Evolutionary conservation across 1,140 invertebrate species (phyloP).

Genomic region (Lucilia cuprina): DNA sequence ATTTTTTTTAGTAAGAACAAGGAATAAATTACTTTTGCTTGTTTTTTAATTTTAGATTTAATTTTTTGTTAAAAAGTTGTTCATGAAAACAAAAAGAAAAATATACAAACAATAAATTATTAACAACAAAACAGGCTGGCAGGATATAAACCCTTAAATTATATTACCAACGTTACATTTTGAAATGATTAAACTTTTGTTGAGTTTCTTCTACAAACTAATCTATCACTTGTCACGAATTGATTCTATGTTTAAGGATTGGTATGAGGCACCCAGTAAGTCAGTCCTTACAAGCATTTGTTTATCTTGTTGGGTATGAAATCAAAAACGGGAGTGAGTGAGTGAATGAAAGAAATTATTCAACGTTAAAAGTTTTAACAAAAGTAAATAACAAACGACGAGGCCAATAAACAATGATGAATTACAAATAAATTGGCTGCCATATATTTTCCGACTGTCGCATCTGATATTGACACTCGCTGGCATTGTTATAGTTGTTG

Average conservation of each 20-base stretch:
- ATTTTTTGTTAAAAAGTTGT: not conserved
- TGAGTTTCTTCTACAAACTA: not conserved
- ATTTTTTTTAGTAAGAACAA: not conserved
- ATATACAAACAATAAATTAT: not conserved
- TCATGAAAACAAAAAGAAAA: not conserved
- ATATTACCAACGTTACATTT: not conserved
- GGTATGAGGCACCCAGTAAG: not conserved
- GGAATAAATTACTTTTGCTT: too few relatives aligned
- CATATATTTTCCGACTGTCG: constrained; percentile 1
- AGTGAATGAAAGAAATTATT: constrained; percentile 1
- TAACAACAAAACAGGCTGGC: not conserved
- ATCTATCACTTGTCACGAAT: constrained; percentile 1
- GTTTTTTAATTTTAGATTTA: not conserved
- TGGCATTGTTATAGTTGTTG: not conserved
- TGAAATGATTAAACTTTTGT: constrained; percentile 15
- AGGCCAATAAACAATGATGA: constrained; percentile 1
- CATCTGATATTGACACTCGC: not conserved
- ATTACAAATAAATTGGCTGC: constrained; percentile 7
- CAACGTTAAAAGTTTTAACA: constrained; percentile 13
- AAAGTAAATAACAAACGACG: not conserved
- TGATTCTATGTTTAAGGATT: not conserved
- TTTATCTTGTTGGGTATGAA: not conserved
- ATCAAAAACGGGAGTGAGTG: not conserved
- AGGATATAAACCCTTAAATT: not conserved
- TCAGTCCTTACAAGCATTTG: not conserved